Percentiles rank a stretch among this genome's conserved stretches.
phyloP scores from a whole-genome alignment of 2,113 vertebrate genomes.

The Bagarius yarrelli region DNA sequence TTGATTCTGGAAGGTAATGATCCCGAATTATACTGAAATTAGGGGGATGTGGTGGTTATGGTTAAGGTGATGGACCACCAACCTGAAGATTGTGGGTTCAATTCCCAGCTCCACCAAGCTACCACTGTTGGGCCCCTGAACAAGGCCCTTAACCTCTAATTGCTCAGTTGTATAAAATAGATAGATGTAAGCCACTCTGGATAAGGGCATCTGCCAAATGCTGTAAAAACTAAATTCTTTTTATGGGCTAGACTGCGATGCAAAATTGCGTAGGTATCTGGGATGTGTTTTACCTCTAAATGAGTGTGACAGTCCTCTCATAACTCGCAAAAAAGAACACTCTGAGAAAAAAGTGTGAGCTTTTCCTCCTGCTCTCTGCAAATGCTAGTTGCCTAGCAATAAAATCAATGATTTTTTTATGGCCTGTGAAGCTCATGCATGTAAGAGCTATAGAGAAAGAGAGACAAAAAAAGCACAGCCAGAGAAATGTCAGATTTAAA shows the following conservation, averaged over 20 bases:
- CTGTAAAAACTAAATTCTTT: neutral
- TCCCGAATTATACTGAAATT: neutral
- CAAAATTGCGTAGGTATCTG: neutral
- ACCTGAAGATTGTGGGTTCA: no score
- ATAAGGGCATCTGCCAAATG: no score
- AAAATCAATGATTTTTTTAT: constrained; percentile 75
- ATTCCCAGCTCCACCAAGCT: no score
- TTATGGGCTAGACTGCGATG: no score
- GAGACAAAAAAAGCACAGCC: constrained; percentile 9
- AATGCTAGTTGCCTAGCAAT: constrained; percentile 81
- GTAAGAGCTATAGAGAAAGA: constrained; percentile 38
- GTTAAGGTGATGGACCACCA: no score
- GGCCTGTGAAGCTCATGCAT: constrained; percentile 68
- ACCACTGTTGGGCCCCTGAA: no score
- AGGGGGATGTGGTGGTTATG: no score
- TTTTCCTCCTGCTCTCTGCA: constrained; percentile 59
- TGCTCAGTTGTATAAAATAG: no score
- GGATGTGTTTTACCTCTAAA: constrained; percentile 7
- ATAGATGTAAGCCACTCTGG: no score
- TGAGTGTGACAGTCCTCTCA: constrained; percentile 31
- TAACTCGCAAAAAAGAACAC: constrained; percentile 32
- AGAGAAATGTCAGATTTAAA: constrained; percentile 55
- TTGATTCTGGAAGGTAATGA: neutral
- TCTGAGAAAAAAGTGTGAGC: constrained; percentile 41
- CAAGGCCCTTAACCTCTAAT: no score